Conservation (phyloP, 2,888 invertebrate species). For the Steinernema carpocapsae region DNA sequence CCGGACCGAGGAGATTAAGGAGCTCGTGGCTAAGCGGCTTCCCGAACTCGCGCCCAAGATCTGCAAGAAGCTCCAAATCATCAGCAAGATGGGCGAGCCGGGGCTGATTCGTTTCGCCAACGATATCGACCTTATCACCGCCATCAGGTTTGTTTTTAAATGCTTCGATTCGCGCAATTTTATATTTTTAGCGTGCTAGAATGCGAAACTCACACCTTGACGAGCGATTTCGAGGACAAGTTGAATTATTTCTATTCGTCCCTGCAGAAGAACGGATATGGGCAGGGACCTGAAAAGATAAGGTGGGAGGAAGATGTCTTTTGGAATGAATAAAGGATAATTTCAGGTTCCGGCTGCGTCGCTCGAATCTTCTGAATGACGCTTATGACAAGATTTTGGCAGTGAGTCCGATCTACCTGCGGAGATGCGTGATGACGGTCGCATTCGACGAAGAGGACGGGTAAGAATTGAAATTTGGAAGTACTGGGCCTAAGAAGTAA, state of each 20-base stretch:
- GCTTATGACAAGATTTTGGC: conserved; percentile 95
- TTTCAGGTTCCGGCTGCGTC: conserved; percentile 83
- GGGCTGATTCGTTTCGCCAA: conserved; percentile 86
- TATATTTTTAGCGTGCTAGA: conserved; percentile 84
- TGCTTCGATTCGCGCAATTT: conserved; percentile 27
- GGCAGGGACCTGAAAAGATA: conserved; percentile 89
- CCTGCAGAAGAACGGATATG: conserved; percentile 92
- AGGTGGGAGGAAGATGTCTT: background rate
- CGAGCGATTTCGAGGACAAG: conserved; percentile 74
- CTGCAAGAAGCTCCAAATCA: conserved; percentile 69
- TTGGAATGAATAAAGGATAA: background rate
- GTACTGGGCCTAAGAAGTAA: background rate
- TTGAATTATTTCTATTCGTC: conserved; percentile 90
- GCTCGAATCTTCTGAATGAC: conserved; percentile 91
- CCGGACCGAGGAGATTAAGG: conserved; percentile 58
- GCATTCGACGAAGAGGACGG: conserved; percentile 87
- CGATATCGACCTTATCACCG: conserved; percentile 89
- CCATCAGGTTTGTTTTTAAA: conserved; percentile 73
- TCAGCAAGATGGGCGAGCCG: conserved; percentile 71
- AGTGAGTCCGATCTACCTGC: conserved; percentile 90
- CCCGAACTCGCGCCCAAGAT: conserved; percentile 51
- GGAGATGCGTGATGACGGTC: conserved; percentile 91
- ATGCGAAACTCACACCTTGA: conserved; percentile 75
- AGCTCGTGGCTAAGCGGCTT: conserved; percentile 44
- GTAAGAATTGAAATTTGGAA: conserved; percentile 57